Evolutionary conservation across 2,888 invertebrate genomes (phyloP).

Genomic region (Bruchidius siliquastri): DNA sequence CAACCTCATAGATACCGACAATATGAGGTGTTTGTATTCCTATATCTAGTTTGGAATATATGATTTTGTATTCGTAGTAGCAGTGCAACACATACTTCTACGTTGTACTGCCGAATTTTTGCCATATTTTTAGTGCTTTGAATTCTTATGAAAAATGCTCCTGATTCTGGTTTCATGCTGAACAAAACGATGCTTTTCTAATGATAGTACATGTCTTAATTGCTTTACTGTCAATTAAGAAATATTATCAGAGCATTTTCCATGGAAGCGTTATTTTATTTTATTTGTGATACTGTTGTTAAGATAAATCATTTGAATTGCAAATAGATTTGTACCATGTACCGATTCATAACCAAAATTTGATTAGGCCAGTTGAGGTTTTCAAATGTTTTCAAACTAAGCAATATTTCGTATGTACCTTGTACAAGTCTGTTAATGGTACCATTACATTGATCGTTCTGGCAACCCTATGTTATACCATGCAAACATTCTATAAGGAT

Average conservation of each 20-base stretch:
- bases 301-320: not conserved
- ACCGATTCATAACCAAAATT: not conserved
- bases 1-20: not conserved
- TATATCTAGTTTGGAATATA: not conserved
- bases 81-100: not conserved
- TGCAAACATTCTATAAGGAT: not conserved
- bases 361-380: too few species aligned
- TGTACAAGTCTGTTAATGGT: not conserved
- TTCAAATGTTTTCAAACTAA: not conserved
- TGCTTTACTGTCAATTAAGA: not conserved
- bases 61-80: not conserved
- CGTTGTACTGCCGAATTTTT: not conserved
- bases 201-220: too few species aligned
- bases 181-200: too few species aligned
- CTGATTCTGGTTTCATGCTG: not conserved
- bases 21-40: not conserved
- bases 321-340: not conserved
- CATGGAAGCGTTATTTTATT: not conserved
- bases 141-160: not conserved
- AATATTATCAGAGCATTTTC: not conserved
- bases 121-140: not conserved
- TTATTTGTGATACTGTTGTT: not conserved
- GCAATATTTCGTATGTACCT: not conserved
- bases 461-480: not conserved
- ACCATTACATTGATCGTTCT: constrained; percentile 11